phyloP scores from a whole-genome alignment of 1,140 invertebrate genomes.

The Holotrichia oblita region DNA sequence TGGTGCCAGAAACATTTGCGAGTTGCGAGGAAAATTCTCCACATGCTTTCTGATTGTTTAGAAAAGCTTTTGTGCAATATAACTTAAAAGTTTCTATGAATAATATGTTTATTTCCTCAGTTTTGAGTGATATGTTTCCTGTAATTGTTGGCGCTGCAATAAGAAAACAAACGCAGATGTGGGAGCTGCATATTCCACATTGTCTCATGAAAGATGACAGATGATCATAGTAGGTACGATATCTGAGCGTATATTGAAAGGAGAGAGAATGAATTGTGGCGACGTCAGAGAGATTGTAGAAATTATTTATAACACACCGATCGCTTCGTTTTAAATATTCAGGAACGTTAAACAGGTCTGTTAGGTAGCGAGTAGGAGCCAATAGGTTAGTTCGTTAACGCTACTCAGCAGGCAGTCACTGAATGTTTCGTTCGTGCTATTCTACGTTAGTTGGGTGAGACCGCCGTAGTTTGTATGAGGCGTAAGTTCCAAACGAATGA shows the following conservation, averaged over 20 bases:
- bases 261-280: neutral
- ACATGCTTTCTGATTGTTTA: too few relatives aligned
- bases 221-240: too few relatives aligned
- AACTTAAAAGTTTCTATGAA: too few relatives aligned
- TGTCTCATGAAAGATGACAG: too few relatives aligned
- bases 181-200: too few relatives aligned
- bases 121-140: too few relatives aligned
- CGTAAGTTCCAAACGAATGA: neutral
- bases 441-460: neutral
- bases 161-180: too few relatives aligned
- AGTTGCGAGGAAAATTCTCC: too few relatives aligned
- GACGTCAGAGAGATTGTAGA: neutral
- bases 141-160: too few relatives aligned
- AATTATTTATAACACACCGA: neutral
- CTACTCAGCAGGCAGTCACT: neutral
- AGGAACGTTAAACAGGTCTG: neutral
- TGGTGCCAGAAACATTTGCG: too few relatives aligned
- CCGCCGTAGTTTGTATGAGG: neutral
- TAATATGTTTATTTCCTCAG: too few relatives aligned
- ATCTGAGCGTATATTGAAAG: neutral
- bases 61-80: too few relatives aligned
- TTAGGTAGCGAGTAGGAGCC: neutral
- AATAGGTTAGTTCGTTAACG: neutral
- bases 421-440: neutral
- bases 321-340: conserved; percentile 1